Percentiles rank a stretch among this genome's conserved stretches.
These are phyloP conservation scores for Polyergus mexicanus DNA, from an alignment of 1,140 invertebrate species.

Conservation along the genomic window DNA sequence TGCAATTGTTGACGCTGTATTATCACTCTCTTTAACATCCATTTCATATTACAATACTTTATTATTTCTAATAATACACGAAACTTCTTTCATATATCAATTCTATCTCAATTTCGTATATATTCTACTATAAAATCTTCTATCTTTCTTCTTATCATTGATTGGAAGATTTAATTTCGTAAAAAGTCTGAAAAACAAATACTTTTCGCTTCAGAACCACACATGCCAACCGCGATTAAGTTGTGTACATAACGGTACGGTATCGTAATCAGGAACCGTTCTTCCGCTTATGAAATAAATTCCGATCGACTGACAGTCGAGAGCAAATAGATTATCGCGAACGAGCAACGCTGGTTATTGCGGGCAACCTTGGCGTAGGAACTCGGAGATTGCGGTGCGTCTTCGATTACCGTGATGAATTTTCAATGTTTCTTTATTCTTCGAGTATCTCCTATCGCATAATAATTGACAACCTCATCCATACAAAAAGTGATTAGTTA, in stretches of 20 bases:
- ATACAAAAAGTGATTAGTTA: neutral
- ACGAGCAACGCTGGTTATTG: conserved; percentile 59
- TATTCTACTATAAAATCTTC: neutral
- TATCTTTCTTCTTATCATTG: neutral
- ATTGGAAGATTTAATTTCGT: neutral
- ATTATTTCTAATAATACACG: neutral
- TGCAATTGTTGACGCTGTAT: neutral
- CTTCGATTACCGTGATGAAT: conserved; percentile 76
- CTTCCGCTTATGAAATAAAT: conserved; percentile 75
- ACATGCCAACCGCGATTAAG: conserved; percentile 31
- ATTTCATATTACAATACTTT: neutral
- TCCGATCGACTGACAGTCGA: conserved; percentile 67
- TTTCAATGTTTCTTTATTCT: conserved; percentile 76
- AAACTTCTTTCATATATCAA: neutral
- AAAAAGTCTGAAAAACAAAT: neutral
- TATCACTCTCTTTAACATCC: neutral
- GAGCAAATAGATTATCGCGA: conserved; percentile 71
- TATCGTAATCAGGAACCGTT: conserved; percentile 60
- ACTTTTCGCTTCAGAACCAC: conserved; percentile 10
- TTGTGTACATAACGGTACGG: conserved; percentile 67
- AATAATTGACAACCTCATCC: conserved; percentile 73
- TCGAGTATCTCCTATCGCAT: conserved; percentile 66
- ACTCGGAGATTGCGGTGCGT: conserved; percentile 75
- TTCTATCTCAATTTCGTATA: neutral
- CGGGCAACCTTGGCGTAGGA: conserved; percentile 74